A percentile compares a stretch with the other conserved stretches of the same genome.
Evolutionary conservation across 2,113 vertebrate species (phyloP).

Genomic region (Poeciliopsis prolifica): DNA sequence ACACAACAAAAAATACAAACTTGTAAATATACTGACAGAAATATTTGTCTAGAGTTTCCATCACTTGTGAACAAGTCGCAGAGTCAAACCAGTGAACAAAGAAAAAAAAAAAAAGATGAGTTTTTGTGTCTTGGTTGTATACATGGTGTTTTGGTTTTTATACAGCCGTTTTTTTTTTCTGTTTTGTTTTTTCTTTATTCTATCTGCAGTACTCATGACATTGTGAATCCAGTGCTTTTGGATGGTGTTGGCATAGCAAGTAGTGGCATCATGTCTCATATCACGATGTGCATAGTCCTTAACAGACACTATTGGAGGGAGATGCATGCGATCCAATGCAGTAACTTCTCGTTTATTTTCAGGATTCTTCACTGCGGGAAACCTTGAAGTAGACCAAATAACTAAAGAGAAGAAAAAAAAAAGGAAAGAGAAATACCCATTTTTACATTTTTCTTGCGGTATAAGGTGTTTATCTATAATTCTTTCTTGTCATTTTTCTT

Average conservation of each 20-base stretch:
- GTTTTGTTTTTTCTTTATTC: conserved; percentile 53
- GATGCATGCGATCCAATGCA: conserved; percentile 82
- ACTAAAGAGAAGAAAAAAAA: conserved; percentile 63
- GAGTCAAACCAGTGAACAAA: conserved; percentile 64
- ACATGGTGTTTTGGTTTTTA: conserved; percentile 59
- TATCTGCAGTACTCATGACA: conserved; percentile 68
- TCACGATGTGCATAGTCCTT: conserved; percentile 74
- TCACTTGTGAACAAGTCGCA: conserved; percentile 57
- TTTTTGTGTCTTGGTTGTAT: conserved; percentile 55
- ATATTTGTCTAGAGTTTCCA: conserved; percentile 47
- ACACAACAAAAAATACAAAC: neutral
- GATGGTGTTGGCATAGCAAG: conserved; percentile 75
- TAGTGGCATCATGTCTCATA: conserved; percentile 72
- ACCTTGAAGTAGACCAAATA: conserved; percentile 82
- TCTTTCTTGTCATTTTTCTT: conserved; percentile 57
- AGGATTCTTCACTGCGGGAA: conserved; percentile 64
- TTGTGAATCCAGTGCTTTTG: conserved; percentile 75
- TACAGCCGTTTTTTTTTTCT: conserved; percentile 45
- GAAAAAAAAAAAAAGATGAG: conserved; percentile 47
- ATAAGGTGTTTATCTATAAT: conserved; percentile 71
- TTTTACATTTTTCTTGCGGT: conserved; percentile 68
- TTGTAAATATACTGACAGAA: conserved; percentile 71
- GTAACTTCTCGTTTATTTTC: conserved; percentile 74
- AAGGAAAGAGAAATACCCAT: conserved; percentile 48
- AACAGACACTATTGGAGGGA: conserved; percentile 31